Evolutionary conservation across 2,888 invertebrate species (phyloP).

Genomic region (Callimorpha dominula): DNA sequence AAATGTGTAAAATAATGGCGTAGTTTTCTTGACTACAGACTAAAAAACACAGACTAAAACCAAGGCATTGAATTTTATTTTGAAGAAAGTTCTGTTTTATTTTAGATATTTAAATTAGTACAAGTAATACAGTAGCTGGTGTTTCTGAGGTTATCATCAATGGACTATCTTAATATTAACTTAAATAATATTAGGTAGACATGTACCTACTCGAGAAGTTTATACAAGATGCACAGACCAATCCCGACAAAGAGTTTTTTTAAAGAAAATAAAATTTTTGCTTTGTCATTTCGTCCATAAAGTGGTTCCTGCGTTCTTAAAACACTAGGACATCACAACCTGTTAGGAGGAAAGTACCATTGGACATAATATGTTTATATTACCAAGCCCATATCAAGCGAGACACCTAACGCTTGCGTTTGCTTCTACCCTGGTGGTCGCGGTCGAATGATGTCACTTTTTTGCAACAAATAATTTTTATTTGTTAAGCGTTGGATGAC

Average conservation of each 20-base stretch:
- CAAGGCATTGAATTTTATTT: no score
- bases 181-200: no score
- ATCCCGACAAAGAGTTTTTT: no score
- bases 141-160: no score
- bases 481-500: slow-evolving; percentile 14
- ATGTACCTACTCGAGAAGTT: no score
- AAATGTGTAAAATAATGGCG: neutral
- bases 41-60: no score
- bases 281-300: slow-evolving; percentile 1
- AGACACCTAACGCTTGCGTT: slow-evolving; percentile 61
- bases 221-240: no score
- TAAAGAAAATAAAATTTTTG: neutral
- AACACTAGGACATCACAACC: slow-evolving; percentile 63
- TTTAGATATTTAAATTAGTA: no score
- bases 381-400: slow-evolving; percentile 65
- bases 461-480: slow-evolving; percentile 50
- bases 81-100: no score
- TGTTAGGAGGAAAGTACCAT: slow-evolving; percentile 51
- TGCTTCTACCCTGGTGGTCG: slow-evolving; percentile 78
- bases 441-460: slow-evolving; percentile 74
- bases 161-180: no score
- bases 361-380: slow-evolving; percentile 69
- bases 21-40: no score
- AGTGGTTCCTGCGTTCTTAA: slow-evolving; percentile 23
- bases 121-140: no score